These are phyloP conservation scores for Malthinus flaveolus DNA, from an alignment of 2,888 invertebrate genomes.

Conservation along the genomic window DNA sequence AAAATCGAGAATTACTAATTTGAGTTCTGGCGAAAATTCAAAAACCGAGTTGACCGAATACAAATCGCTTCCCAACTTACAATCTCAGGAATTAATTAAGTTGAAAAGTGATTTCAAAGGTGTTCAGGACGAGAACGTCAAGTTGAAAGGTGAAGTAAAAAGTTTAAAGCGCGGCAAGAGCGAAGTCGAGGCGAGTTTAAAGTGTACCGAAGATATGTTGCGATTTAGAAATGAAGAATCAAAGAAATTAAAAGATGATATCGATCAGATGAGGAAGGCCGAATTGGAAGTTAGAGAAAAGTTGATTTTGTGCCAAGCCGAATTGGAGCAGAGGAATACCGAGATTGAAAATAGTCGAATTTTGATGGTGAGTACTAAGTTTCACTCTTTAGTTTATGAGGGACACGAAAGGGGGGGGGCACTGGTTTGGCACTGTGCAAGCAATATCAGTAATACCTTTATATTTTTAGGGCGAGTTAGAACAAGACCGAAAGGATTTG, in stretches of 20 bases:
- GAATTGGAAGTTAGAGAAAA: constrained; percentile 38
- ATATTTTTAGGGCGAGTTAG: constrained; percentile 54
- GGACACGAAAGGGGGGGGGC: too few species aligned
- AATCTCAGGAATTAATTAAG: constrained; percentile 36
- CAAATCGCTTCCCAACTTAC: constrained; percentile 42
- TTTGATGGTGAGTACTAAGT: constrained; percentile 42
- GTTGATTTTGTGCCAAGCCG: constrained; percentile 35
- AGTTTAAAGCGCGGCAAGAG: constrained; percentile 36
- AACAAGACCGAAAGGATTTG: constrained; percentile 54
- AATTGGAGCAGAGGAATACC: constrained; percentile 39
- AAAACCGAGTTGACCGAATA: constrained; percentile 47
- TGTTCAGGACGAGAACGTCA: constrained; percentile 37
- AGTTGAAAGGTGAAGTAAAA: constrained; percentile 38
- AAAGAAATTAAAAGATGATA: constrained; percentile 39
- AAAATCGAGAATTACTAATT: constrained; percentile 33
- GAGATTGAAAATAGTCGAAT: constrained; percentile 43
- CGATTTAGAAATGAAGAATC: constrained; percentile 37
- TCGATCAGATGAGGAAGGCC: constrained; percentile 33
- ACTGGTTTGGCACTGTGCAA: too few species aligned
- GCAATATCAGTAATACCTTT: not conserved
- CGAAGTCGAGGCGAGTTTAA: constrained; percentile 41
- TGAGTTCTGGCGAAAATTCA: constrained; percentile 28
- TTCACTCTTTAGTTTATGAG: too few species aligned
- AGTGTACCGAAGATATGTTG: constrained; percentile 43
- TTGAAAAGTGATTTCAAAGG: constrained; percentile 37